Base-by-base conservation (phyloP, 2,888 invertebrate genomes). In the Criorhina ranunculi region DNA sequence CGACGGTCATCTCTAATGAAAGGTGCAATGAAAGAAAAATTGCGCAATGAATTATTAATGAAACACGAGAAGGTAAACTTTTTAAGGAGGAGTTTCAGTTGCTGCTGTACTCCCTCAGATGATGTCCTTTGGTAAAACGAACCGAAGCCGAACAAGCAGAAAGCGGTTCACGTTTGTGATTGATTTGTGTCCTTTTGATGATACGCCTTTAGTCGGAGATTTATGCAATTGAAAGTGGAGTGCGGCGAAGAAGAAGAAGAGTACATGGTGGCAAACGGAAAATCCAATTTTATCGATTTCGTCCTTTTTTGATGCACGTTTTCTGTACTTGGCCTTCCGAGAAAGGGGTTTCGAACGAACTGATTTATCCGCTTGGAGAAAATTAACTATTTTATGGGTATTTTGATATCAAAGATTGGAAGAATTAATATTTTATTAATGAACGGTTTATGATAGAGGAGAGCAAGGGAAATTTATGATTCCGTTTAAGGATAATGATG, bases 1-100 rank as follows among this genome's bases (percentile, higher is more conserved):
- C 73, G 59, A 75, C 64, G 85, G 85, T 85, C 85, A 85, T 85
- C 80, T 69, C 80, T 80, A 85, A 85, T 85, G 85, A 85, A 85
- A 85, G 85, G 85, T 85, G 85, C 85, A 85, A 80, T 85, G 80
- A 85, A 85, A 85, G 80, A 85, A 85, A 85, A 85, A 85, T 85
- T 80, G 80, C 85, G 80, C 85, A 76, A 85, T 85, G 85, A 85
- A 85, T 85, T 80, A 85, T 85, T 85, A 80, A 85, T 85, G 85
- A 80, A 70, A 80, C 53, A 59, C 66, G 35, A n/a, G n/a, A 49
- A 40, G 57, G 55, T 35, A 59, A 40, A 69, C 40, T 42, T n/a
- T n/a, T n/a, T 15, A 40, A 59, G 49, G 17, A 7, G 60, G 53
- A 40, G 31, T 76, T 49, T 76, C 42, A 42, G 49, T 44, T 24